phyloP scores from a whole-genome alignment of 2,797 vertebrate species.

The Rachycentron canadum region DNA sequence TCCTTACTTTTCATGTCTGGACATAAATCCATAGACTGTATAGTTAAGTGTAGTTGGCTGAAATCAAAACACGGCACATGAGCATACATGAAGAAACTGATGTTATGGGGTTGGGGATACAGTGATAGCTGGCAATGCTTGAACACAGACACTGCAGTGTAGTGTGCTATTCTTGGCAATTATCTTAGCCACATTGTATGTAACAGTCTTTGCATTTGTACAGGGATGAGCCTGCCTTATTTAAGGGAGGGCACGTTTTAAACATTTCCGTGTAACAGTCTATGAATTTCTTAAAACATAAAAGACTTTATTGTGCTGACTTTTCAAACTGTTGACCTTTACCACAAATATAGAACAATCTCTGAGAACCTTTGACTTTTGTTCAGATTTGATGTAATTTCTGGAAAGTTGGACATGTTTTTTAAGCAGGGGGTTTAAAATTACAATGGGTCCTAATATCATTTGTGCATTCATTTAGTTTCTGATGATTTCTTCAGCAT shows the following conservation, averaged over 20 bases:
- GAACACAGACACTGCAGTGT: not conserved
- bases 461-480: not conserved
- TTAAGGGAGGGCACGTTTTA: not conserved
- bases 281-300: not conserved
- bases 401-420: not conserved
- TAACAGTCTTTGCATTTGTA: not conserved
- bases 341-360: not conserved
- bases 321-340: not conserved
- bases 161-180: not conserved
- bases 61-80: not conserved
- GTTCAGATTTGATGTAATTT: not conserved
- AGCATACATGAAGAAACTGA: accelerated
- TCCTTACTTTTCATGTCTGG: not conserved
- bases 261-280: not conserved
- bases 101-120: no score
- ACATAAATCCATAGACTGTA: not conserved
- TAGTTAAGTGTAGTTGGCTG: not conserved
- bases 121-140: not conserved
- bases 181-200: not conserved
- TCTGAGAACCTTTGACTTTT: not conserved
- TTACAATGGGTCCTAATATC: not conserved
- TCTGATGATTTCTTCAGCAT: not conserved
- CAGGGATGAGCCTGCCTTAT: not conserved
- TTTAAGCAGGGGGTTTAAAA: not conserved
- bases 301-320: not conserved